Conservation (phyloP, 2,888 invertebrate genomes). For the Sphinx pinastri region DNA sequence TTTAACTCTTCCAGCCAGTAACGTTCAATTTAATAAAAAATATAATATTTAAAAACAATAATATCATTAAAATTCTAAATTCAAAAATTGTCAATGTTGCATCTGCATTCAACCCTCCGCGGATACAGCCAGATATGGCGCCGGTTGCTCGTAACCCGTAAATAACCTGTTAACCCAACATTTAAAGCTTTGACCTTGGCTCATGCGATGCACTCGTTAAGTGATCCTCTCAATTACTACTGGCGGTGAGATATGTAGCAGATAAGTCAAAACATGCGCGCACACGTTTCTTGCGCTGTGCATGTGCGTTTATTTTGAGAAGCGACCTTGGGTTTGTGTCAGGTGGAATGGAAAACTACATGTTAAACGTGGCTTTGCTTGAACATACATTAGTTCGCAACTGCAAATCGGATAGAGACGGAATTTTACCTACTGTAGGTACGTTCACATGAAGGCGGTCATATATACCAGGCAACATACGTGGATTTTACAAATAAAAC, state of each 20-base stretch:
- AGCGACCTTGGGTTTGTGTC: not conserved
- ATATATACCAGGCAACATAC: too few relatives aligned
- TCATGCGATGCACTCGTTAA: conserved; percentile 61
- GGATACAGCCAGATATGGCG: conserved; percentile 11
- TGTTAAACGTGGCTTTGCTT: too few relatives aligned
- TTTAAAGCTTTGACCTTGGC: conserved; percentile 52
- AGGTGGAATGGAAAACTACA: not conserved
- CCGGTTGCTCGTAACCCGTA: conserved; percentile 28
- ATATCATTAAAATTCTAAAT: not conserved
- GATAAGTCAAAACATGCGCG: conserved; percentile 12
- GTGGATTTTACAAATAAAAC: too few relatives aligned
- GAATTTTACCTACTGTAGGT: too few relatives aligned
- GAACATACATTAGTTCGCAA: too few relatives aligned
- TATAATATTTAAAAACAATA: not conserved
- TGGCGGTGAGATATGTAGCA: conserved; percentile 17
- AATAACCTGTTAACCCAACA: conserved; percentile 37
- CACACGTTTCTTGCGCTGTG: not conserved
- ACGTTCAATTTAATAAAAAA: too few relatives aligned
- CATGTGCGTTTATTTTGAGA: not conserved
- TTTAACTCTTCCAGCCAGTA: too few relatives aligned
- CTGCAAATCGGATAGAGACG: too few relatives aligned
- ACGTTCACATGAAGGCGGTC: too few relatives aligned
- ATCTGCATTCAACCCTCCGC: not conserved
- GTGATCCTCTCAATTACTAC: conserved; percentile 48
- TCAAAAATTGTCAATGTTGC: not conserved